These are phyloP conservation scores for Apostichopus japonicus DNA, from an alignment of 35 echinoderm and acorn worm species.

Conservation along the genomic window DNA sequence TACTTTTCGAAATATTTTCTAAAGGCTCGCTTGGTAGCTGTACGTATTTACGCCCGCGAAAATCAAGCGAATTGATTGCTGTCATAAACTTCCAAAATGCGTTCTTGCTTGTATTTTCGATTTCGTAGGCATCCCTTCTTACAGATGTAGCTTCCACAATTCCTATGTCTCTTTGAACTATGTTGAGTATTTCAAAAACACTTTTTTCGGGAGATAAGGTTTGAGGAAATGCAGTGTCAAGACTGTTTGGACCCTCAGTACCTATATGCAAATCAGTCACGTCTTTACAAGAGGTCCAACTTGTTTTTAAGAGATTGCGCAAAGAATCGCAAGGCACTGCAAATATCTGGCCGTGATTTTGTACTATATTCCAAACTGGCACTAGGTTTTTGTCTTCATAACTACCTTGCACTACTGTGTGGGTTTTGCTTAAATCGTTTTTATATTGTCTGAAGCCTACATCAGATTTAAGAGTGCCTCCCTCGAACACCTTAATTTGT, in stretches of 20 bases:
- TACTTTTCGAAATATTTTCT: not conserved
- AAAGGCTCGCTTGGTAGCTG: not conserved
- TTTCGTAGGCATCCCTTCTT: not conserved
- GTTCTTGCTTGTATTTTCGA: not conserved
- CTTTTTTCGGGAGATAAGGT: no score
- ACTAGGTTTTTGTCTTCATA: not conserved
- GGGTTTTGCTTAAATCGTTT: not conserved
- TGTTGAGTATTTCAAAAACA: not conserved
- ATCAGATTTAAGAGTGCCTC: not conserved
- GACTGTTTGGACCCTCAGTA: not conserved
- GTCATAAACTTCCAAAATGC: slow-evolving; percentile 21
- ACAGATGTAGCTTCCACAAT: not conserved
- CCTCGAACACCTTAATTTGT: not conserved
- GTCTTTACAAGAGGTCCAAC: not conserved
- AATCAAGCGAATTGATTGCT: slow-evolving; percentile 3
- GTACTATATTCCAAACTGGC: slow-evolving; percentile 8
- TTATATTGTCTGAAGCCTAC: not conserved
- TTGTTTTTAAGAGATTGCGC: not conserved
- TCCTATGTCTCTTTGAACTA: not conserved
- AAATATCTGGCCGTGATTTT: not conserved
- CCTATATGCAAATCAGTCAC: not conserved
- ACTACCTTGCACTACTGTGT: not conserved
- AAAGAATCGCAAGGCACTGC: not conserved
- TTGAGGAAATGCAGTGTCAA: no score
- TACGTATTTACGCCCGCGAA: slow-evolving; percentile 12